Base-by-base conservation (phyloP, 1,140 invertebrate genomes). In the Drosophila kurseongensis region DNA sequence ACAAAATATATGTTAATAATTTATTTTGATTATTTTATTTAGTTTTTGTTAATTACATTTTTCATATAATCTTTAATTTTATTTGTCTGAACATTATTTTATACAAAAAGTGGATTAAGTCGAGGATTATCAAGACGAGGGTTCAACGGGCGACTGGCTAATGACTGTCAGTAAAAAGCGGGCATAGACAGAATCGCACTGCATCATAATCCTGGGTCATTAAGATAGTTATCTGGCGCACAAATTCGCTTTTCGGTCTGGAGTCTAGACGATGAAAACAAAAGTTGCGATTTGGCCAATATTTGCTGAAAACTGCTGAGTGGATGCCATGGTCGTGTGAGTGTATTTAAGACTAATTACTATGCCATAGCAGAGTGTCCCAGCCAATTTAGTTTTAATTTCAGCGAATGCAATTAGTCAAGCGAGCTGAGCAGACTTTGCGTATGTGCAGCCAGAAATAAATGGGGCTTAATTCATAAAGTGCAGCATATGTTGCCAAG, bases 171-270 rank as follows among this genome's bases (percentile, higher is more conserved):
- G 38, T 40, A 38, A 52, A 67, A 50, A 18, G 40, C 4, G 23
- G 35, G 8, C n/a, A 50, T 13, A 36, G 38, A 42, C 40, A 32
- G 10, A 32, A 16, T 18, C 35, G 29, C 45, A 23, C 62, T 58
- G 60, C 67, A 72, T 77, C 83, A 79, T 88, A 86, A 86, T 86
- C 83, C 79, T 47, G 7, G 8, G 51, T 72, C 82, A 86, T 86
- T 86, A 86, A 86, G 84, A 86, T 89, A 67, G 71, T 67, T 86
- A 88, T 86, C 79, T 66, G 47, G 18, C 51, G 60, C 59, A 73
- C 69, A 75, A 76, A 68, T 73, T 76, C 60, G 44, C 59, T 65
- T 51, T 76, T 52, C 65, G 18, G 29, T 63, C 59, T 48, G n/a
- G 7, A 72, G 83, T 86, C 83, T 86, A 86, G 83, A 88, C 83